phyloP scores from a whole-genome alignment of 2,888 invertebrate genomes.

The Melieria omissa region DNA sequence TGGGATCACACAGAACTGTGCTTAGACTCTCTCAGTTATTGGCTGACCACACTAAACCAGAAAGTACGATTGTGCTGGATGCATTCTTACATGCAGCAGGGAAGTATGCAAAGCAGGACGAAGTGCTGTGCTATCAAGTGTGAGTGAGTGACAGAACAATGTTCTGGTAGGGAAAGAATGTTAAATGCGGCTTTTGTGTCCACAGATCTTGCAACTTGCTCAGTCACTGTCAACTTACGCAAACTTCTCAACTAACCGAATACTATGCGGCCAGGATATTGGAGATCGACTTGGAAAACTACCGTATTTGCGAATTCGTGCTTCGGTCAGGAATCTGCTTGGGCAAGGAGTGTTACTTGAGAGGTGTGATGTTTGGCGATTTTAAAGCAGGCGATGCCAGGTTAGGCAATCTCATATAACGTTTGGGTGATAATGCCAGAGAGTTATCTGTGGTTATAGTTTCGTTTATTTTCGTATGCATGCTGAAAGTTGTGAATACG shows the following conservation, averaged over 20 bases:
- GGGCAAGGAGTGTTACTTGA: constrained; percentile 34
- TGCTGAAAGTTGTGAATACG: too few relatives aligned
- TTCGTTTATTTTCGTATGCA: too few relatives aligned
- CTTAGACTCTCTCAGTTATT: constrained; percentile 31
- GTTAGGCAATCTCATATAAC: constrained; percentile 25
- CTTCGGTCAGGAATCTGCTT: constrained; percentile 13
- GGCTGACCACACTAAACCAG: background rate
- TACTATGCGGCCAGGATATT: constrained; percentile 30
- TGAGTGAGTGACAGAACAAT: constrained; percentile 3
- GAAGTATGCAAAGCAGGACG: constrained; percentile 17
- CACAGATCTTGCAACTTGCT: constrained; percentile 31
- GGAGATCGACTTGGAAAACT: constrained; percentile 32
- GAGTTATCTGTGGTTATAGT: too few relatives aligned
- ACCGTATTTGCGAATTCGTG: constrained; percentile 17
- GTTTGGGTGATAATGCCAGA: too few relatives aligned
- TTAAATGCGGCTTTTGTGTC: background rate
- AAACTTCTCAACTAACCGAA: background rate
- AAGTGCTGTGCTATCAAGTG: constrained; percentile 19
- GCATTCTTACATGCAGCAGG: constrained; percentile 22
- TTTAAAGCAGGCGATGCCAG: constrained; percentile 56
- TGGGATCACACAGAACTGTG: constrained; percentile 47
- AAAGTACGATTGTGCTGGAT: constrained; percentile 8
- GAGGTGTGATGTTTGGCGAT: constrained; percentile 52
- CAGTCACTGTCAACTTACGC: constrained; percentile 9
- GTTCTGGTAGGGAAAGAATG: too few relatives aligned